phyloP scores from a whole-genome alignment of 2,113 vertebrate species.

The Ictalurus punctatus region DNA sequence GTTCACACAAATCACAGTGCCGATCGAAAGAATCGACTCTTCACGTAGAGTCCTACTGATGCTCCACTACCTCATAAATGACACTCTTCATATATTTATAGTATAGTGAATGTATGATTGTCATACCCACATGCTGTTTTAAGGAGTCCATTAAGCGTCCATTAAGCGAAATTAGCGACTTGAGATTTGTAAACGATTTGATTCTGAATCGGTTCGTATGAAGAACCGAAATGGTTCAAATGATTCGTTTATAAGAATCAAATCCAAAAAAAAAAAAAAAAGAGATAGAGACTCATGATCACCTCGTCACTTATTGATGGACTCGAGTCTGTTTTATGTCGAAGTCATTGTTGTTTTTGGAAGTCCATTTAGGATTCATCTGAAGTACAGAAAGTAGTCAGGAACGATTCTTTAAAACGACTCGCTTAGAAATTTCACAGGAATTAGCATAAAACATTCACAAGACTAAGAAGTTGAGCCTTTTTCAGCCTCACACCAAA shows the following conservation, averaged over 20 bases:
- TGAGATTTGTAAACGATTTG: not conserved
- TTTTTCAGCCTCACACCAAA: not conserved
- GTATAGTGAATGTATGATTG: not conserved
- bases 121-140: not conserved
- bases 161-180: not conserved
- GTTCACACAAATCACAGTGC: slow-evolving; percentile 3
- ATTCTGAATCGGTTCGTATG: not conserved
- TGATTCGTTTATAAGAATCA: not conserved
- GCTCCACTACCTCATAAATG: not conserved
- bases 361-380: not conserved
- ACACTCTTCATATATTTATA: not conserved
- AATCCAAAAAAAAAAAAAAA: not conserved
- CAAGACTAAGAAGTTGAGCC: not conserved
- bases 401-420: not conserved
- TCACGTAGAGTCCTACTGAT: not conserved
- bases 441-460: not conserved
- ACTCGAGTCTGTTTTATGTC: too few relatives aligned
- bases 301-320: too few relatives aligned
- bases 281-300: not conserved
- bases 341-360: not conserved
- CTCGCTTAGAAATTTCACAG: not conserved
- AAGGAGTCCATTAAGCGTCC: not conserved
- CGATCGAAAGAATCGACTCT: not conserved
- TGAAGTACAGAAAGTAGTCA: not conserved
- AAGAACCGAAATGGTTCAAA: not conserved